Evolutionary conservation across 1,140 invertebrate genomes (phyloP).

Genomic region (Drosophila persimilis): DNA sequence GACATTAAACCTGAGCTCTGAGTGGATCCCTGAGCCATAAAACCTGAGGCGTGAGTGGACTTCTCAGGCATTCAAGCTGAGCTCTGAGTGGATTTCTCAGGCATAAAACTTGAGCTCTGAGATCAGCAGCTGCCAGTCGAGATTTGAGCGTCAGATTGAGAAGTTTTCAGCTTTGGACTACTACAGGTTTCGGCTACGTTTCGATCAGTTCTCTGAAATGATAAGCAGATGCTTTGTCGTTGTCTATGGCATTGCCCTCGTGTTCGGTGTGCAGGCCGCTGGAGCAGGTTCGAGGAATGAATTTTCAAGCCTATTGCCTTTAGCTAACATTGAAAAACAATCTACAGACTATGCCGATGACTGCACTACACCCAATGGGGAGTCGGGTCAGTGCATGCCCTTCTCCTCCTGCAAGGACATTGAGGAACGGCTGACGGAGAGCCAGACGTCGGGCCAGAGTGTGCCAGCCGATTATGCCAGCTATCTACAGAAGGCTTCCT

Average conservation of each 20-base stretch:
- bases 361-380: constrained; percentile 55
- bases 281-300: constrained; percentile 55
- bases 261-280: constrained; percentile 27
- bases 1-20: too few relatives aligned
- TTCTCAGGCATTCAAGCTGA: background rate
- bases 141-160: constrained; percentile 43
- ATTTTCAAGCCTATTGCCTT: constrained; percentile 16
- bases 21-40: background rate
- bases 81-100: background rate
- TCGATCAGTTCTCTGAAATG: constrained; percentile 35
- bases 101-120: constrained; percentile 45
- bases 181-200: constrained; percentile 21
- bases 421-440: constrained; percentile 42
- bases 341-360: constrained; percentile 60
- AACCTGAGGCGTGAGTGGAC: background rate
- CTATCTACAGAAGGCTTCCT: constrained; percentile 53
- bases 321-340: constrained; percentile 44
- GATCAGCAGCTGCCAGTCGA: constrained; percentile 44
- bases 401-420: constrained; percentile 59
- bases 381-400: constrained; percentile 54
- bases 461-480: constrained; percentile 45
- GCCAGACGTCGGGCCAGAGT: constrained; percentile 24
- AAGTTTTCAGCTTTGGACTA: constrained; percentile 13
- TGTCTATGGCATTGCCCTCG: constrained; percentile 34
- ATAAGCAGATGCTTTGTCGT: constrained; percentile 26